Conservation (phyloP, 2,888 invertebrate species). For the Monoplex corrugatus region DNA sequence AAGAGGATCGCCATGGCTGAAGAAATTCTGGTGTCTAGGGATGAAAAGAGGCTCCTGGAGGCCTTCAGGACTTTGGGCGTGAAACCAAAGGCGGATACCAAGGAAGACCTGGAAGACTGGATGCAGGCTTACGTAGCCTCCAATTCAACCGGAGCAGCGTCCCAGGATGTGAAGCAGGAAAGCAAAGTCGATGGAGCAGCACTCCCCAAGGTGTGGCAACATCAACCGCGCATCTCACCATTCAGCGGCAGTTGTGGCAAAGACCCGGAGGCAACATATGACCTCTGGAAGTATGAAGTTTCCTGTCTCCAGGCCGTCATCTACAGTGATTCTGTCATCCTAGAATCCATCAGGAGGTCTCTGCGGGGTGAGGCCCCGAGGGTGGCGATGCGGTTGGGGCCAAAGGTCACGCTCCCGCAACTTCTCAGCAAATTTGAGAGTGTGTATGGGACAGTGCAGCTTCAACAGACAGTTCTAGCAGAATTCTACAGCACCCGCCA, state of each 20-base stretch:
- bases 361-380: not conserved
- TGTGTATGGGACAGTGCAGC: not conserved
- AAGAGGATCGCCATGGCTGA: slow-evolving; percentile 15
- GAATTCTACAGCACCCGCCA: not conserved
- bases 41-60: not conserved
- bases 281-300: not conserved
- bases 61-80: not conserved
- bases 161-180: not conserved
- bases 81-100: not conserved
- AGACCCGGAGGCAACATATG: slow-evolving; percentile 7
- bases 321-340: not conserved
- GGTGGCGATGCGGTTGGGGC: not conserved
- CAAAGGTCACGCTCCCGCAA: not conserved
- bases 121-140: not conserved
- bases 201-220: not conserved
- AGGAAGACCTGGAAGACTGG: not conserved
- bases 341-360: not conserved
- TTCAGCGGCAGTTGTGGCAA: slow-evolving; percentile 8
- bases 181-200: not conserved
- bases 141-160: not conserved
- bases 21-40: not conserved
- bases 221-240: not conserved
- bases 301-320: not conserved
- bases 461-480: not conserved
- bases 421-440: not conserved